These are phyloP conservation scores for Ophion ventricosus DNA, from an alignment of 2,888 invertebrate species.

Conservation along the genomic window DNA sequence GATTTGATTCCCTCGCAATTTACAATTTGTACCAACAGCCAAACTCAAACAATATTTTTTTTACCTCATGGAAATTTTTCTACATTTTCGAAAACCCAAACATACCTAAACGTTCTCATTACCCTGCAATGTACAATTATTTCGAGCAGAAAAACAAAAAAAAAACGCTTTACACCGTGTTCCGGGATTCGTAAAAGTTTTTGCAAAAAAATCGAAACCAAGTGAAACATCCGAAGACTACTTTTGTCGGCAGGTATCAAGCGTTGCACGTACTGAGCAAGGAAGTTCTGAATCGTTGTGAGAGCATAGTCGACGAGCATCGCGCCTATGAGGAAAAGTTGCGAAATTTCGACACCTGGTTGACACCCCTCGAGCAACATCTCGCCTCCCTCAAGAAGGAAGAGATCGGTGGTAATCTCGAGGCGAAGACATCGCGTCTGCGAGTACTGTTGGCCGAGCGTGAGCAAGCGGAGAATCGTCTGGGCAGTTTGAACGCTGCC, in stretches of 20 bases:
- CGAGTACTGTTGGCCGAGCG: slow-evolving; percentile 91
- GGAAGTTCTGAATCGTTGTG: slow-evolving; percentile 93
- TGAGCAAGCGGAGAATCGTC: slow-evolving; percentile 92
- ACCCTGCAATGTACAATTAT: too few species aligned
- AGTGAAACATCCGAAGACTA: background rate
- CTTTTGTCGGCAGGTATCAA: slow-evolving; percentile 86
- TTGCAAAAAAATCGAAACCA: background rate
- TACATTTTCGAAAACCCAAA: too few species aligned
- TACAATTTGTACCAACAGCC: too few species aligned
- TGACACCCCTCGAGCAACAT: slow-evolving; percentile 90
- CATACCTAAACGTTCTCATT: too few species aligned
- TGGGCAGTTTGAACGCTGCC: slow-evolving; percentile 89
- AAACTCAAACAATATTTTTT: too few species aligned
- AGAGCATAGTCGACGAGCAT: slow-evolving; percentile 92
- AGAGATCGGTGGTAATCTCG: slow-evolving; percentile 85
- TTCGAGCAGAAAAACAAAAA: too few species aligned
- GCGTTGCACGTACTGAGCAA: slow-evolving; percentile 91
- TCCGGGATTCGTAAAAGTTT: background rate
- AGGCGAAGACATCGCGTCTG: slow-evolving; percentile 88
- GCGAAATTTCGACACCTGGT: slow-evolving; percentile 90
- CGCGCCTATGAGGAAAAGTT: slow-evolving; percentile 90
- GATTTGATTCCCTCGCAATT: too few species aligned
- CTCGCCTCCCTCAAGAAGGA: slow-evolving; percentile 88
- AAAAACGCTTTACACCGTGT: too few species aligned
- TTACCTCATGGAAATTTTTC: too few species aligned